Percentiles rank a stretch among this genome's conserved stretches.
These are phyloP conservation scores for Ciona savignyi DNA, from an alignment of 23 tunicate species.

Conservation along the genomic window DNA sequence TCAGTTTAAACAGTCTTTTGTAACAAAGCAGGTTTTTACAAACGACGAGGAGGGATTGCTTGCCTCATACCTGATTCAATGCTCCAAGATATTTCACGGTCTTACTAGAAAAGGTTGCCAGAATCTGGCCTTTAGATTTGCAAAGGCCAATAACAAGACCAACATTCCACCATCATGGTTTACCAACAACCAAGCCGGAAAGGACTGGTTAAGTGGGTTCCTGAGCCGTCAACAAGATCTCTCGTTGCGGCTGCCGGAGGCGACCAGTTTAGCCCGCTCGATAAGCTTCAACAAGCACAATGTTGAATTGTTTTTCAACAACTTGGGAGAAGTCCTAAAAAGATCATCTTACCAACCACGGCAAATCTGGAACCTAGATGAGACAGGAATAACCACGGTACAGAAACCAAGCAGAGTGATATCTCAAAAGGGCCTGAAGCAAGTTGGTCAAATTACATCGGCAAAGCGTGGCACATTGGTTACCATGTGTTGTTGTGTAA, in stretches of 20 bases:
- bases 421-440: slow-evolving; percentile 30
- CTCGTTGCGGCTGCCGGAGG: slow-evolving; percentile 18
- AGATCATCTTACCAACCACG: neutral
- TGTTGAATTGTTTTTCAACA: slow-evolving; percentile 20
- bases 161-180: slow-evolving; percentile 17
- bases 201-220: slow-evolving; percentile 36
- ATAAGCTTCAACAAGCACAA: slow-evolving; percentile 21
- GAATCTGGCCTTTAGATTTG: too few species aligned
- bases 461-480: slow-evolving; percentile 17
- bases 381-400: slow-evolving; percentile 36
- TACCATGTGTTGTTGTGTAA: too few species aligned
- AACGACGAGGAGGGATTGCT: too few species aligned
- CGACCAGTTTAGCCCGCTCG: slow-evolving; percentile 34
- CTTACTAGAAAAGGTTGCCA: too few species aligned
- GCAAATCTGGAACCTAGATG: slow-evolving; percentile 42
- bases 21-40: too few species aligned
- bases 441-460: slow-evolving; percentile 34
- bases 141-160: slow-evolving; percentile 4
- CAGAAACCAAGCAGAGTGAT: slow-evolving; percentile 13
- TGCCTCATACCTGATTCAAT: too few species aligned
- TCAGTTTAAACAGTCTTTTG: too few species aligned
- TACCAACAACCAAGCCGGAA: slow-evolving; percentile 14
- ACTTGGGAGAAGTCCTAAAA: slow-evolving; percentile 3
- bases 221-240: slow-evolving; percentile 1
- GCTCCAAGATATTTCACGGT: too few species aligned